These are phyloP conservation scores for Bathynomus jamesi DNA, from an alignment of 1,140 invertebrate species.

Conservation along the genomic window DNA sequence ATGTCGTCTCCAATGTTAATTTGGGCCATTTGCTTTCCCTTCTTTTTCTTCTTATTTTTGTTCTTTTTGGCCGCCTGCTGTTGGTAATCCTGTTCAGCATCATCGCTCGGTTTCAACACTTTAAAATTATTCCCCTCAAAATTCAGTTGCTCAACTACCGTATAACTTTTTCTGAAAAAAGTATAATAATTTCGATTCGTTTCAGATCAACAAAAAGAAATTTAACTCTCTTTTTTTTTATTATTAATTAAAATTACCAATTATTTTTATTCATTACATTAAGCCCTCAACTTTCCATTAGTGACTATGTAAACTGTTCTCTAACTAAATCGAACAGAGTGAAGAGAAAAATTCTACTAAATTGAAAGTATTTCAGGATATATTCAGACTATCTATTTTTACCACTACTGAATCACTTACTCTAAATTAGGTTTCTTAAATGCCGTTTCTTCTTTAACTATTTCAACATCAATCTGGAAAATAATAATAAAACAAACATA, in stretches of 20 bases:
- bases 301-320: no score
- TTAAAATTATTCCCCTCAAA: neutral
- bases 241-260: no score
- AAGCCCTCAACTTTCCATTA: no score
- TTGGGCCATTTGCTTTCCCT: neutral
- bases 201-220: no score
- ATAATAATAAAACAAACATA: neutral
- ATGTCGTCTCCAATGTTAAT: neutral
- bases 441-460: neutral
- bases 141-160: no score
- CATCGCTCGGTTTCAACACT: neutral
- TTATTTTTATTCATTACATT: no score
- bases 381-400: no score
- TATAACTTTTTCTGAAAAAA: neutral
- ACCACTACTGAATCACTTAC: neutral
- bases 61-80: neutral
- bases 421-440: neutral
- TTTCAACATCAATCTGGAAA: neutral
- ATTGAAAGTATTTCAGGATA: no score
- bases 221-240: no score
- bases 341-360: no score
- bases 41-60: neutral
- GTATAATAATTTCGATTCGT: no score
- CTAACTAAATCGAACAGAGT: no score
- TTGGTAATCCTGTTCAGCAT: neutral